A percentile compares a stretch with the other conserved stretches of the same genome.
phyloP scores from a whole-genome alignment of 2,888 invertebrate species.

The Caenorhabditis afra region DNA sequence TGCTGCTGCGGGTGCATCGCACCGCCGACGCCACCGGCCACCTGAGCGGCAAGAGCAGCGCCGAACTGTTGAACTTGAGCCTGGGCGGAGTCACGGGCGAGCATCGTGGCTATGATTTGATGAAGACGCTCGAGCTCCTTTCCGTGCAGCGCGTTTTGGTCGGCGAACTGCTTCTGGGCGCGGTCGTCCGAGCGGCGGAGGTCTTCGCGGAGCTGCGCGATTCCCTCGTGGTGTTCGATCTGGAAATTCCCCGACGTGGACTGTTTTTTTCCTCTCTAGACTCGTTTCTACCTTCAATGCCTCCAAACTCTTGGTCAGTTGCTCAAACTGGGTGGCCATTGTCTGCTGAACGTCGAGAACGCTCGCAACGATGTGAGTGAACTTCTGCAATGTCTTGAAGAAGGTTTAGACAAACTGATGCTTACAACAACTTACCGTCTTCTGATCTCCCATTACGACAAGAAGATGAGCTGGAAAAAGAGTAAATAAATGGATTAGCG shows the following conservation, averaged over 20 bases:
- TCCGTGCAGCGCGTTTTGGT: conserved; percentile 37
- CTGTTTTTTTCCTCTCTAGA: no score
- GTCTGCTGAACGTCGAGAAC: conserved; percentile 69
- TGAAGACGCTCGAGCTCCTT: conserved; percentile 64
- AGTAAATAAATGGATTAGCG: not conserved
- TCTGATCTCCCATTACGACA: conserved; percentile 47
- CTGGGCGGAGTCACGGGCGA: conserved; percentile 30
- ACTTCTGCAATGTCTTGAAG: conserved; percentile 37
- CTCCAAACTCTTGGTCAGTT: conserved; percentile 59
- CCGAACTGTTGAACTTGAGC: not conserved
- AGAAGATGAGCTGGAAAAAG: conserved; percentile 41
- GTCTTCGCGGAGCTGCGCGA: conserved; percentile 56
- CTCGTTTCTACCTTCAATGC: conserved; percentile 52
- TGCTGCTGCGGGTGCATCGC: no score
- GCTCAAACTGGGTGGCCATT: conserved; percentile 51
- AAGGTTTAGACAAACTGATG: not conserved
- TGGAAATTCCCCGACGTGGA: no score
- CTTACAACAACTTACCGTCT: conserved; percentile 30
- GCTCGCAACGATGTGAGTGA: conserved; percentile 62
- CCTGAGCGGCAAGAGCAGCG: no score
- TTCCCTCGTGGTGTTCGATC: conserved; percentile 48
- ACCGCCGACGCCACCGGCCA: no score
- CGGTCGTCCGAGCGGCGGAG: conserved; percentile 51
- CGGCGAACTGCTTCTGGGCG: conserved; percentile 41
- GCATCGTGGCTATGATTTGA: conserved; percentile 56